Base-by-base conservation (phyloP, 2,888 invertebrate species). In the Chloroclysta siterata region DNA sequence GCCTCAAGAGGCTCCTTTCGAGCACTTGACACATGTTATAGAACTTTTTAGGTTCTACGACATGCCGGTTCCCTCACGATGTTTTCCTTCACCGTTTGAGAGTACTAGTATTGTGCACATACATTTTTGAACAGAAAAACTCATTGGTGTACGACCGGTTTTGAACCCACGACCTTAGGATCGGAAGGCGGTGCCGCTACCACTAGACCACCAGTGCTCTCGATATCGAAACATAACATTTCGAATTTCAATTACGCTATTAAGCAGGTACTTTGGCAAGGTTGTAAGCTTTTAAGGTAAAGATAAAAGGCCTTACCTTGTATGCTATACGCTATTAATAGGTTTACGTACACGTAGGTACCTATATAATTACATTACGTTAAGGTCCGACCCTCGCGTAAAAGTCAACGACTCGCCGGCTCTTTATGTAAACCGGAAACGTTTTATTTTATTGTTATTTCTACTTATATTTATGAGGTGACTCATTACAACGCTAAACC, bases 361-460 rank as follows among this genome's bases (percentile, higher is more conserved):
- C 72, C 76, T 73, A 76, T 75, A 76, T 81, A 78, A 79, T 76
- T 79, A 80, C 78, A 81, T 84, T 78, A 80, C 80, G 78, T 81
- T 84, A 88, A 84, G 81, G 82, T 72, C 72, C 76, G 74, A 78
- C 76, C 81, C 81, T 77, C 76, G 71, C 86, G 84, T 89, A 88
- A 89, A 89, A 89, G 76, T 77, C 83, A 85, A 89, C 82, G 88
- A 77, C 75, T 79, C 76, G 76, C 74, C 75, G 66, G 64, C 78
- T 75, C 79, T 79, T 79, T 87, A 86, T 85, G 83, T 83, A 81
- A 77, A 76, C 82, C 78, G 78, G 79, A 81, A 82, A 75, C 82
- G 85, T 86, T 88, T 82, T 82, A 83, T 88, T 87, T 89, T 83
- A 88, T 77, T 85, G 84, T 87, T 88, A 87, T 87, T 73, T 69